Evolutionary conservation across 2,797 vertebrate species (phyloP).

Genomic region (Malurus leucopterus): DNA sequence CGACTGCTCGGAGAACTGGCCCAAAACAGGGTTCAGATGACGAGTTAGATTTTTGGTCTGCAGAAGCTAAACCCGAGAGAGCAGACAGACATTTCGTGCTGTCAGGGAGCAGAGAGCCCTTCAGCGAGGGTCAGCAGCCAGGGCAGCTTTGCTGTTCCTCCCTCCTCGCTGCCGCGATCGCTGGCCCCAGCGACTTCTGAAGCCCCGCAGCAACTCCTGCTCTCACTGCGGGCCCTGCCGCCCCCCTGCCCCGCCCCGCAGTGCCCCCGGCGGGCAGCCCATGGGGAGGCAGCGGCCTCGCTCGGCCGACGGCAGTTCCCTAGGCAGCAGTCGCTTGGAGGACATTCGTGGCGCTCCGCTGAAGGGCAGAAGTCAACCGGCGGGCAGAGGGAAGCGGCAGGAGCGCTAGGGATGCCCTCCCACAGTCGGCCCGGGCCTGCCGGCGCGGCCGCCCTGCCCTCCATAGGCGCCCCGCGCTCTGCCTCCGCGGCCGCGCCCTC

Average conservation of each 20-base stretch:
- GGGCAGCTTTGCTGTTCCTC: neutral
- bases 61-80: neutral
- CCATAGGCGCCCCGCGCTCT: neutral
- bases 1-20: neutral
- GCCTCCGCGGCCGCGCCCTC: neutral
- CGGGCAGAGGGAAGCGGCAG: too few relatives aligned
- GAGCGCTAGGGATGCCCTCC: neutral
- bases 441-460: neutral
- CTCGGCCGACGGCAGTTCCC: neutral
- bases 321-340: rapidly evolving
- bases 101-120: rapidly evolving
- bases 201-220: neutral
- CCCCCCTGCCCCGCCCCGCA: neutral
- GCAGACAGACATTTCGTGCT: too few relatives aligned
- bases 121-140: neutral
- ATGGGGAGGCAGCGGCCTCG: rapidly evolving
- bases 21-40: rapidly evolving
- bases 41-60: neutral
- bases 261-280: rapidly evolving
- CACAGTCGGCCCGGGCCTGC: neutral
- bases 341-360: rapidly evolving
- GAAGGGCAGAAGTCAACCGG: rapidly evolving
- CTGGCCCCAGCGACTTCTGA: rapidly evolving
- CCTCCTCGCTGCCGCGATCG: neutral
- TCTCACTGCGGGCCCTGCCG: neutral